Evolutionary conservation across 2,113 vertebrate species (phyloP), one percentile per base, ranked within the genome.

Genomic region (Phoxinus phoxinus): DNA sequence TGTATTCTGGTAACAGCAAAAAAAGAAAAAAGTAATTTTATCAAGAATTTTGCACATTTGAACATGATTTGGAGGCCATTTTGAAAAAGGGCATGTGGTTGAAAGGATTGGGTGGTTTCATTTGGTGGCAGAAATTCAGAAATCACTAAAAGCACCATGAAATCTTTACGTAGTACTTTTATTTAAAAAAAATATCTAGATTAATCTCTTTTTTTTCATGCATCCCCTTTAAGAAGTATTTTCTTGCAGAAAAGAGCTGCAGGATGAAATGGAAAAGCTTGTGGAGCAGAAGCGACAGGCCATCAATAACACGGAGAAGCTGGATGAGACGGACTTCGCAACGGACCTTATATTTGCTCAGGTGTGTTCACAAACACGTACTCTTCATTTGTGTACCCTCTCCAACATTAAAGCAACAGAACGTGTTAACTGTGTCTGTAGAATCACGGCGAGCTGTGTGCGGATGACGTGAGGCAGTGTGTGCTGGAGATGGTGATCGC

Each of bases 401-500:
- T 35, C n/a, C 12, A 17, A 13, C 2, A 77, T 37, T 17, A 30
- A 46, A 17, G 59, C 7, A 30, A 46, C 4, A 58, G 9, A 1
- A 80, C 3, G 6, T 19, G 25, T 48, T 15, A 73, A 41, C 30
- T 41, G 3, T 27, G 21, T 72, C 13, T 37, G 46, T 90, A 99
- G 98, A 96, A 94, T 74, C 95, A 95, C 1, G 97, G 97, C 1
- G 97, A 99, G 81, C 91, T 99, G 81, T 97, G 97, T 3, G 94
- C 89, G 0, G 96, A 98, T 77, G 96, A 99, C 0, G 97, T 99
- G 90, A 96, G 96, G 87, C 97, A 99, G 92, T 98, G 97, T 25
- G 92, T 99, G 51, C 15, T 99, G 92, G 98, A 99, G 91, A 99
- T 99, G 96, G 92, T 99, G 91, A 98, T 99, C 0, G 96, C 98